Evolutionary conservation across 2,113 vertebrate species (phyloP).

Genomic region (Phrynosoma platyrhinos): DNA sequence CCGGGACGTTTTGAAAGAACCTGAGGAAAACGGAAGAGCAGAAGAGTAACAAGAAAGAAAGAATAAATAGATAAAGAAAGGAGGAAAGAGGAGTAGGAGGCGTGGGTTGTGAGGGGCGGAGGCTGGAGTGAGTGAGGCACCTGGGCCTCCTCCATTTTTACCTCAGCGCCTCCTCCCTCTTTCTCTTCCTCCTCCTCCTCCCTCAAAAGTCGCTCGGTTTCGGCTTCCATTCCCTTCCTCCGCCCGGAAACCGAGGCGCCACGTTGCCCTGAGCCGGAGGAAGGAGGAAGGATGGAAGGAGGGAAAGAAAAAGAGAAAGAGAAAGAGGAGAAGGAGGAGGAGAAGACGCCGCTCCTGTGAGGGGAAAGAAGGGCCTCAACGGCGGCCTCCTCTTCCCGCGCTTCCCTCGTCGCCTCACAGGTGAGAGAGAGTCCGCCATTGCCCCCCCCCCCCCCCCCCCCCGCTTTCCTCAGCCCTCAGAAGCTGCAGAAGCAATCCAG

Average conservation of each 20-base stretch:
- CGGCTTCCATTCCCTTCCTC: constrained; percentile 38
- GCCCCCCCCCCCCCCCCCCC: not conserved
- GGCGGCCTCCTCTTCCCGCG: no score
- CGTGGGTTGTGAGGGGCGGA: no score
- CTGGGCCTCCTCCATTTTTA: no score
- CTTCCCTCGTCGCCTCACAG: no score
- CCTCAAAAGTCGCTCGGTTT: not conserved
- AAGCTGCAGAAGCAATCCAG: no score
- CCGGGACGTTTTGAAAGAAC: not conserved
- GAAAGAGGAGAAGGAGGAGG: not conserved
- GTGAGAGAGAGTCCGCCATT: no score
- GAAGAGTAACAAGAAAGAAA: not conserved
- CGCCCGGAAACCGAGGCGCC: constrained; percentile 64
- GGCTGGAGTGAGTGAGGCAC: no score
- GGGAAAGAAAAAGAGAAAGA: not conserved
- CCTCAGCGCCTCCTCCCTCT: not conserved
- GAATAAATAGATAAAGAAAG: no score
- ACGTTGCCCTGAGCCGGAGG: constrained; percentile 15
- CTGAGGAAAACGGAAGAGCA: not conserved
- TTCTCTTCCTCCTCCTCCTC: not conserved
- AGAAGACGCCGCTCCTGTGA: accelerated
- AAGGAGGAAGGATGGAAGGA: constrained; percentile 14
- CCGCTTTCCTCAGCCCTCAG: not conserved
- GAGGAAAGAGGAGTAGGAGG: not conserved
- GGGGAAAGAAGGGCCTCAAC: not conserved